Percentiles rank a stretch among this genome's conserved stretches.
Conservation (phyloP, 1,140 invertebrate species). For the Reticulitermes speratus region DNA sequence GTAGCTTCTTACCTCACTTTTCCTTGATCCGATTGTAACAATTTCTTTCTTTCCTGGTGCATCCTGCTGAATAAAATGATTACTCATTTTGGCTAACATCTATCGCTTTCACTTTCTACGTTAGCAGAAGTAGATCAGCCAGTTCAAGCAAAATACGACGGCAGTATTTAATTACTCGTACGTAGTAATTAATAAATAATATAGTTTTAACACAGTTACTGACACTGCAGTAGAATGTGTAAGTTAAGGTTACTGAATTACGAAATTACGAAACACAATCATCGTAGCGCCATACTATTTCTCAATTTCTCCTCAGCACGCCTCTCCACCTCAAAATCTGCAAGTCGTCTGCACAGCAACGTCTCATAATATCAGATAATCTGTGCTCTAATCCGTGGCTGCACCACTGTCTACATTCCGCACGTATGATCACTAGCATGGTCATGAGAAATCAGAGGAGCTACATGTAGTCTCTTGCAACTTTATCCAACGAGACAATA, state of each 20-base stretch:
- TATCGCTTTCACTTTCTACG: not conserved
- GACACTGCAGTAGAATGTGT: slow-evolving; percentile 36
- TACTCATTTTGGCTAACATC: not conserved
- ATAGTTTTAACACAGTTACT: slow-evolving; percentile 33
- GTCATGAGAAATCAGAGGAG: too few relatives aligned
- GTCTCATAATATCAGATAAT: not conserved
- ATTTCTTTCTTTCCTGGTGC: slow-evolving; percentile 1
- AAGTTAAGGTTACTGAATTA: not conserved
- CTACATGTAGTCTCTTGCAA: too few relatives aligned
- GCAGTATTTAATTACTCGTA: not conserved
- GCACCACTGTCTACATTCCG: too few relatives aligned
- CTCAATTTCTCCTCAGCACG: too few relatives aligned
- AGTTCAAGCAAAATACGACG: not conserved
- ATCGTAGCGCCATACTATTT: not conserved
- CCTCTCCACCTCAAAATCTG: not conserved
- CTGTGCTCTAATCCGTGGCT: too few relatives aligned
- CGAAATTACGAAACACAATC: not conserved
- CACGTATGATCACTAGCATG: too few relatives aligned
- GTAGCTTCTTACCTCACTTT: slow-evolving; percentile 36
- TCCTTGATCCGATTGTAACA: slow-evolving; percentile 37
- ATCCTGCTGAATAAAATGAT: not conserved
- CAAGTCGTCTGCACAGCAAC: not conserved
- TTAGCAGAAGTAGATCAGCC: not conserved
- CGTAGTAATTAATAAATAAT: not conserved
- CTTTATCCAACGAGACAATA: too few relatives aligned